phyloP scores from a whole-genome alignment of 2,888 invertebrate species.

The Heliconius hortense region DNA sequence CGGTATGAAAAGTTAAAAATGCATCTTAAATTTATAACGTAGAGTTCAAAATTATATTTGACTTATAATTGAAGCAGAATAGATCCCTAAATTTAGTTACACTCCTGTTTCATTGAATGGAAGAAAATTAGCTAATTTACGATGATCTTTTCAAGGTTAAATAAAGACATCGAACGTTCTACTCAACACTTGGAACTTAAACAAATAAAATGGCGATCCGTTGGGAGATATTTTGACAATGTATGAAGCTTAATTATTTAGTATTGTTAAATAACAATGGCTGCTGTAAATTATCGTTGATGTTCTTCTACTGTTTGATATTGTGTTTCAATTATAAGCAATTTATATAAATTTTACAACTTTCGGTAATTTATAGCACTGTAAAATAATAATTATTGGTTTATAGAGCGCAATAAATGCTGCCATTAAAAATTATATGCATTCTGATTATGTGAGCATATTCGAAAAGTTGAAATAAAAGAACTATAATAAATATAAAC shows the following conservation, averaged over 20 bases:
- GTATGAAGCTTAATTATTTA: constrained; percentile 30
- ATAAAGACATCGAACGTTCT: constrained; percentile 43
- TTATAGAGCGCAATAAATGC: neutral
- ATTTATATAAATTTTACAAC: constrained; percentile 30
- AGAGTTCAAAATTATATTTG: constrained; percentile 37
- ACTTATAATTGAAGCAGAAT: constrained; percentile 35
- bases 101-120: constrained; percentile 44
- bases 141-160: constrained; percentile 32
- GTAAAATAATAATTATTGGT: constrained; percentile 4
- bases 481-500: neutral
- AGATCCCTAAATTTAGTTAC: constrained; percentile 43
- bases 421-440: neutral
- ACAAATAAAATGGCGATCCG: constrained; percentile 43
- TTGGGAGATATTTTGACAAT: constrained; percentile 44
- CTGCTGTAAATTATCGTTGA: constrained; percentile 40
- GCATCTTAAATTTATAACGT: constrained; percentile 8
- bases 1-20: constrained; percentile 28
- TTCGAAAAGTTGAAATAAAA: neutral
- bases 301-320: constrained; percentile 37
- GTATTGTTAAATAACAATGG: constrained; percentile 35
- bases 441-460: neutral
- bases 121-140: constrained; percentile 29
- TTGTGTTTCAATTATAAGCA: constrained; percentile 30
- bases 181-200: constrained; percentile 1
- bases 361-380: constrained; percentile 18